phyloP scores from a whole-genome alignment of 2,888 invertebrate species.

The Drosophila nigricruria region DNA sequence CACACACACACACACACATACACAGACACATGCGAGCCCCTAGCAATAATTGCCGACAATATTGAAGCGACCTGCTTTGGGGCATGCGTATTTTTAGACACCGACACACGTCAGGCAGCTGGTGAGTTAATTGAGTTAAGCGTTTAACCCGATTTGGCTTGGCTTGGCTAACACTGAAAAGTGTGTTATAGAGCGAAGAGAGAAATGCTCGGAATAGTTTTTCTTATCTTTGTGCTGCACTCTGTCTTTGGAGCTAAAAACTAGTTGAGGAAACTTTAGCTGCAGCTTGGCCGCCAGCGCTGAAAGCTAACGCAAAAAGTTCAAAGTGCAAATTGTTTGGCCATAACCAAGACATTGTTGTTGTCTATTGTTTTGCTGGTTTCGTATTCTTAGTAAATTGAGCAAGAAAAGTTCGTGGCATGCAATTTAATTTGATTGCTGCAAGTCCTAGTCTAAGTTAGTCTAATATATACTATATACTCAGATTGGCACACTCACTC shows the following conservation, averaged over 20 bases:
- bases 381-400: slow-evolving; percentile 12
- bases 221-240: neutral
- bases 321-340: slow-evolving; percentile 52
- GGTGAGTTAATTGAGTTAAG: slow-evolving; percentile 39
- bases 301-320: slow-evolving; percentile 42
- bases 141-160: slow-evolving; percentile 2
- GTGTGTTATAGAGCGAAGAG: slow-evolving; percentile 5
- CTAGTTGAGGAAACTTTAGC: slow-evolving; percentile 2
- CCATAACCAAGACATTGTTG: slow-evolving; percentile 9
- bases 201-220: neutral
- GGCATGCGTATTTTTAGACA: slow-evolving; percentile 32
- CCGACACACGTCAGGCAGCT: slow-evolving; percentile 18
- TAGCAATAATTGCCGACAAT: slow-evolving; percentile 16
- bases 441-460: slow-evolving; percentile 2
- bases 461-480: neutral
- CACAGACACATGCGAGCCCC: neutral
- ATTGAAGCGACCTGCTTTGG: slow-evolving; percentile 2
- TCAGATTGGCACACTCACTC: slow-evolving; percentile 87
- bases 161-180: neutral
- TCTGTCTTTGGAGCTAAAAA: neutral
- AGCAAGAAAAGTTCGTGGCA: slow-evolving; percentile 46
- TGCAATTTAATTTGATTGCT: slow-evolving; percentile 39
- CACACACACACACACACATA: neutral
- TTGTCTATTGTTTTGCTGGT: slow-evolving; percentile 7
- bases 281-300: slow-evolving; percentile 3